Evolutionary conservation across 2,888 invertebrate genomes (phyloP).

Genomic region (Hofmannophila pseudospretella): DNA sequence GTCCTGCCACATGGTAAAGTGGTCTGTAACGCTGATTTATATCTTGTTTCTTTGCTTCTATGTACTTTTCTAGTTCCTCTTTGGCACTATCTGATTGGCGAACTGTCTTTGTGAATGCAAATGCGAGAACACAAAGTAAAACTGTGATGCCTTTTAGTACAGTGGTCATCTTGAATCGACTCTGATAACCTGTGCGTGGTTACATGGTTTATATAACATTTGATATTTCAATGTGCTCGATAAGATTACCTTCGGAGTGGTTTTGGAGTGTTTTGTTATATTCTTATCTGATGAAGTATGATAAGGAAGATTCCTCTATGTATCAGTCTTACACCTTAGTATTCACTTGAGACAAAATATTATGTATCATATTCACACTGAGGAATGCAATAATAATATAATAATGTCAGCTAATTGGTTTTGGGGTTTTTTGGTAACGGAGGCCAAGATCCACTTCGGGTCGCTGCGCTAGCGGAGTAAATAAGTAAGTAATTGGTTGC

Average conservation of each 20-base stretch:
- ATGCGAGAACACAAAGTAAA: constrained; percentile 26
- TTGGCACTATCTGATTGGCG: constrained; percentile 28
- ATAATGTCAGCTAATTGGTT: too few species aligned
- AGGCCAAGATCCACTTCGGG: too few species aligned
- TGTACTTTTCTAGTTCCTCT: constrained; percentile 48
- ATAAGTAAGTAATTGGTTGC: too few species aligned
- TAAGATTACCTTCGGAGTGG: constrained; percentile 18
- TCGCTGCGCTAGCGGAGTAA: too few species aligned
- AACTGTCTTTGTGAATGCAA: constrained; percentile 22
- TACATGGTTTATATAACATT: background rate
- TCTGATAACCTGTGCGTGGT: background rate
- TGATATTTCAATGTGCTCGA: constrained; percentile 2
- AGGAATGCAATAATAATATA: too few species aligned
- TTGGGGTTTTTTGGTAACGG: too few species aligned
- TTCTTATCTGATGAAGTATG: background rate
- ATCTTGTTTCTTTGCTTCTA: constrained; percentile 39
- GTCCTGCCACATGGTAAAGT: constrained; percentile 57
- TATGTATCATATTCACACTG: too few species aligned
- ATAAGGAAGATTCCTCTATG: too few species aligned
- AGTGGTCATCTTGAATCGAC: constrained; percentile 12
- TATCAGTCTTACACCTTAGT: too few species aligned
- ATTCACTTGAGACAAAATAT: too few species aligned
- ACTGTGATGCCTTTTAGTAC: constrained; percentile 14
- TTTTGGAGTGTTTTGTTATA: constrained; percentile 19
- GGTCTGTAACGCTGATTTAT: constrained; percentile 54